Base-by-base conservation (phyloP, 2,888 invertebrate genomes). In the Eristalinus sepulchralis region DNA sequence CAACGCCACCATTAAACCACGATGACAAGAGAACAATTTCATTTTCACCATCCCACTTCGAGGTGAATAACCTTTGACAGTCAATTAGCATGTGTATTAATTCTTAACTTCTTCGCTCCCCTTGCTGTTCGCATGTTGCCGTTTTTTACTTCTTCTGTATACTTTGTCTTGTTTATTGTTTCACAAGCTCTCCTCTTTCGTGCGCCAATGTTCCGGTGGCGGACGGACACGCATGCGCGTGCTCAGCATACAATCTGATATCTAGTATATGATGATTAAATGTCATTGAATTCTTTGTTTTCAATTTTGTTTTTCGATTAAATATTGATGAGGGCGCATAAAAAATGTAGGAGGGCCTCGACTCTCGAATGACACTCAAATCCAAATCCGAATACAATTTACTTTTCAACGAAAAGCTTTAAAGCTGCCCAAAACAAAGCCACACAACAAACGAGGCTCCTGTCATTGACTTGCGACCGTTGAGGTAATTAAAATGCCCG, bases 21-120 rank as follows among this genome's bases (percentile, higher is more conserved):
- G 36, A 60, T 63, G 39, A 55, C 31, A 67, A 13, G 13, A 63
- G 59, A 34, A 68, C 57, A 22, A 66, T 71, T 79, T 79, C 59
- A 71, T 55, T 73, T 67, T 75, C 70, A 72, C 60, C 66, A 83
- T 57, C 36, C 53, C 20, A 62, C 62, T 34, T 33, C 22, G 34
- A 67, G 84, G 75, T 84, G 66, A 84, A 84, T 57, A 80, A 84
- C 76, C 84, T 72, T 47, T 57, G 67, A 62, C 71, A 75, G 57
- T 36, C 62, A 67, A 80, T 80, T 84, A 80, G 80, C 80, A 84
- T 76, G 66, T 62, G 66, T 34, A 64, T 63, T 77, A 77, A 67
- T 72, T 71, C 53, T 8, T 22, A 22, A 36, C 36, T 36, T 17
- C 17, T 34, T 31, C 3, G 10, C 27, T 57, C 2, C 36, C 36